phyloP scores from a whole-genome alignment of 2,888 invertebrate species.

The Hyppa rectilinea region DNA sequence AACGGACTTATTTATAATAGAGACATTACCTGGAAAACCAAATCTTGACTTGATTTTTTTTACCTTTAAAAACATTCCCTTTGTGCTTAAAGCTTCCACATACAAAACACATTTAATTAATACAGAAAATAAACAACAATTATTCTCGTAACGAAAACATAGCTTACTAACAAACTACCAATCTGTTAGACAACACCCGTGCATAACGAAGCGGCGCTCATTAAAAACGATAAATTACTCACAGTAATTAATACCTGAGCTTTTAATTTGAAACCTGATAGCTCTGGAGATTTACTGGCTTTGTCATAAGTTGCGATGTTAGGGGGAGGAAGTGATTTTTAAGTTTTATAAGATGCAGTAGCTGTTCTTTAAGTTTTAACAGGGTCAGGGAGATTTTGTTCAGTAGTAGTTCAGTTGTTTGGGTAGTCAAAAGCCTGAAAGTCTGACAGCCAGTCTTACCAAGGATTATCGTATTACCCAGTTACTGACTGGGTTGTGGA shows the following conservation, averaged over 20 bases:
- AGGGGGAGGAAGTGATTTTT: slow-evolving; percentile 23
- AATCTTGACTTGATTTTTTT: neutral
- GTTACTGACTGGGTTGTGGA: too few species aligned
- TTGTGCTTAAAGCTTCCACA: neutral
- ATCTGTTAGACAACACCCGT: slow-evolving; percentile 56
- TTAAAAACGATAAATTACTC: slow-evolving; percentile 68
- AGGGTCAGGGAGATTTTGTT: neutral
- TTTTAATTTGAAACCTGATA: slow-evolving; percentile 70
- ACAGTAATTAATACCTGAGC: slow-evolving; percentile 67
- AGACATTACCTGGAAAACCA: neutral
- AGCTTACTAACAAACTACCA: slow-evolving; percentile 43
- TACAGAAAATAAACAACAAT: neutral
- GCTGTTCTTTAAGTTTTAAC: slow-evolving; percentile 1
- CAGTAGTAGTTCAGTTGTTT: too few species aligned
- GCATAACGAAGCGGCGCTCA: slow-evolving; percentile 65
- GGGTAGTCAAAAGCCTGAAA: too few species aligned
- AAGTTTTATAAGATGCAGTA: neutral
- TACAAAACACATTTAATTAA: too few species aligned
- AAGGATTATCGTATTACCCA: too few species aligned
- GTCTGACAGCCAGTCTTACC: too few species aligned
- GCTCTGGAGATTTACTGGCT: slow-evolving; percentile 33
- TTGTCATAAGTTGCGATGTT: slow-evolving; percentile 35
- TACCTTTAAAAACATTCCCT: too few species aligned
- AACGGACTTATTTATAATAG: neutral
- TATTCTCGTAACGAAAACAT: slow-evolving; percentile 8